Percentiles rank a stretch among this genome's conserved stretches.
These are phyloP conservation scores for Microplitis demolitor DNA, from an alignment of 1,140 invertebrate species.

Conservation along the genomic window DNA sequence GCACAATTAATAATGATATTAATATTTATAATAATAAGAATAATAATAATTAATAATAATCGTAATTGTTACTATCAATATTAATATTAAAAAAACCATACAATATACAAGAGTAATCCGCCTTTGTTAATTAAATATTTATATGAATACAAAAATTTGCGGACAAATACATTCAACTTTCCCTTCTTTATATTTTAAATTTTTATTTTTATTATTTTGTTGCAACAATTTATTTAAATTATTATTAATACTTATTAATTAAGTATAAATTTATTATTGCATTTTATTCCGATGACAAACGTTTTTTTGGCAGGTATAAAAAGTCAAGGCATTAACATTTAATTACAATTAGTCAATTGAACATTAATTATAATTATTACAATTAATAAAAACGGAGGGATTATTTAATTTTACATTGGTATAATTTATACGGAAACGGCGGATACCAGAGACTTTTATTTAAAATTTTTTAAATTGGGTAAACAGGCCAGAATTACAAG, in stretches of 20 bases:
- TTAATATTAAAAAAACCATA: constrained; percentile 4
- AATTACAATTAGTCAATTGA: neutral
- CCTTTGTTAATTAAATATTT: neutral
- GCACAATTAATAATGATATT: neutral
- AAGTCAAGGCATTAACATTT: constrained; percentile 18
- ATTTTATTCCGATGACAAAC: constrained; percentile 6
- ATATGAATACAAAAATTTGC: neutral
- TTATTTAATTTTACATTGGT: neutral
- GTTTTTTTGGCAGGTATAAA: constrained; percentile 24
- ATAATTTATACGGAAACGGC: neutral
- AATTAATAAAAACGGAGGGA: neutral
- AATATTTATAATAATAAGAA: constrained; percentile 9
- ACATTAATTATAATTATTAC: neutral
- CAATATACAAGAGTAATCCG: constrained; percentile 9
- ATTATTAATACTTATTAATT: constrained; percentile 1
- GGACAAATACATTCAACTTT: neutral
- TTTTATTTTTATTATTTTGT: neutral
- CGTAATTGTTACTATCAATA: neutral
- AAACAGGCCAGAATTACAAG: constrained; percentile 1
- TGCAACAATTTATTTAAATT: neutral
- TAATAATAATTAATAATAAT: neutral
- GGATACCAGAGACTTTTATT: neutral
- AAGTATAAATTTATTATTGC: constrained; percentile 14
- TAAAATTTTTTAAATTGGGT: neutral
- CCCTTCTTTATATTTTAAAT: neutral